Conservation (phyloP, 2,797 vertebrate species). For the Chromis chromis region DNA sequence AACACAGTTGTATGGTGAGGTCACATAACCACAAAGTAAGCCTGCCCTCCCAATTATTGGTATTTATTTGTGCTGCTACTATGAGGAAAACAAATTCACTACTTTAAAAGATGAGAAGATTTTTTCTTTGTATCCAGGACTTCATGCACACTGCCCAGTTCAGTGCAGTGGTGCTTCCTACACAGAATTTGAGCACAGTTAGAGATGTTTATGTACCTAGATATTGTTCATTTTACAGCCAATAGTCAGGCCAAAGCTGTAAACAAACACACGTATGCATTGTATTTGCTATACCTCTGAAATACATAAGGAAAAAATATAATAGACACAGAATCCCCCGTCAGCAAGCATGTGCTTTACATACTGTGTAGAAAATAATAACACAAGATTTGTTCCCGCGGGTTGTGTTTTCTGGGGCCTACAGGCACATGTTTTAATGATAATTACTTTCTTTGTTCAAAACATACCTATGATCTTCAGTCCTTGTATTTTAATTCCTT, state of each 20-base stretch:
- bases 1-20: too few relatives aligned
- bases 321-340: background rate
- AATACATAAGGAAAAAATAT: background rate
- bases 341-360: background rate
- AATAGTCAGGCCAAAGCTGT: background rate
- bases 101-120: too few relatives aligned
- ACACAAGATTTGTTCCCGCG: conserved; percentile 5
- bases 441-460: conserved; percentile 3
- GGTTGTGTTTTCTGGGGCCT: background rate
- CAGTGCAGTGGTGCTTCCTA: too few relatives aligned
- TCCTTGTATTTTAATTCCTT: conserved; percentile 16
- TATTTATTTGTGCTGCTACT: too few relatives aligned
- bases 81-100: too few relatives aligned
- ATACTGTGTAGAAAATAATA: background rate
- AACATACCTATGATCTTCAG: conserved; percentile 7
- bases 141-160: too few relatives aligned
- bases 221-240: background rate
- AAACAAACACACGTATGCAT: background rate
- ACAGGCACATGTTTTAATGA: conserved; percentile 18
- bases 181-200: too few relatives aligned
- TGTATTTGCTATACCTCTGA: background rate
- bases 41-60: too few relatives aligned
- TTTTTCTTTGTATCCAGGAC: too few relatives aligned
- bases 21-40: too few relatives aligned
- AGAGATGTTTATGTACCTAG: background rate